Evolutionary conservation across 2,797 vertebrate genomes (phyloP).

Genomic region (Typhlichthys eigenmanni): DNA sequence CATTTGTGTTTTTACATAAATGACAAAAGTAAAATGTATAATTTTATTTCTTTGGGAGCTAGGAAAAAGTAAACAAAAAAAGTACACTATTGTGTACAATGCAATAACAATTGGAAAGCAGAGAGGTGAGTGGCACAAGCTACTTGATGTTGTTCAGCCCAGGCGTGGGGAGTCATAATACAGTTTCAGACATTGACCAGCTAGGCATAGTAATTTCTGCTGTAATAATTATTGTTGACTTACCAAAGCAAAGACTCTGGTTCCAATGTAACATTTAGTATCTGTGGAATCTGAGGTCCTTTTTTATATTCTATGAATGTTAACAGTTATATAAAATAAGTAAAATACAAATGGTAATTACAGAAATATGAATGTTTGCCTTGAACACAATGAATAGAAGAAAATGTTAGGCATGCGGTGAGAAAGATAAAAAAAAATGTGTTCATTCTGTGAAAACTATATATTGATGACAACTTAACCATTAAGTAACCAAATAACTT

Average conservation of each 20-base stretch:
- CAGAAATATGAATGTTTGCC: slow-evolving; percentile 58
- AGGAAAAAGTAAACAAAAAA: slow-evolving; percentile 77
- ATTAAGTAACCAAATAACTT: slow-evolving; percentile 70
- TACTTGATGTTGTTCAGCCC: slow-evolving; percentile 46
- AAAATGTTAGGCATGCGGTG: slow-evolving; percentile 57
- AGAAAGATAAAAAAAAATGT: slow-evolving; percentile 54
- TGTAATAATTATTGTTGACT: slow-evolving; percentile 29
- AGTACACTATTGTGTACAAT: slow-evolving; percentile 67
- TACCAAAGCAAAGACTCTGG: slow-evolving; percentile 29
- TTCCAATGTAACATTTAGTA: slow-evolving; percentile 49
- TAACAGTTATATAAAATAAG: slow-evolving; percentile 68
- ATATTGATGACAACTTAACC: slow-evolving; percentile 54
- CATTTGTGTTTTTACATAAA: neutral
- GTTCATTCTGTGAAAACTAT: slow-evolving; percentile 62
- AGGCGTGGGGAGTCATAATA: slow-evolving; percentile 25
- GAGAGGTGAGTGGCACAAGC: slow-evolving; percentile 42
- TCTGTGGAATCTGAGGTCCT: slow-evolving; percentile 19
- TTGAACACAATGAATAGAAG: slow-evolving; percentile 57
- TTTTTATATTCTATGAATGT: slow-evolving; percentile 60
- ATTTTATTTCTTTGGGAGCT: slow-evolving; percentile 76
- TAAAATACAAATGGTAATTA: slow-evolving; percentile 71
- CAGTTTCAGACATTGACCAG: slow-evolving; percentile 21
- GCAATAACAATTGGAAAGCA: slow-evolving; percentile 49
- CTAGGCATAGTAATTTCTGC: slow-evolving; percentile 11
- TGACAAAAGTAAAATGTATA: slow-evolving; percentile 29